Base-by-base conservation (phyloP, 2,113 vertebrate genomes). In the Dipodomys merriami region DNA sequence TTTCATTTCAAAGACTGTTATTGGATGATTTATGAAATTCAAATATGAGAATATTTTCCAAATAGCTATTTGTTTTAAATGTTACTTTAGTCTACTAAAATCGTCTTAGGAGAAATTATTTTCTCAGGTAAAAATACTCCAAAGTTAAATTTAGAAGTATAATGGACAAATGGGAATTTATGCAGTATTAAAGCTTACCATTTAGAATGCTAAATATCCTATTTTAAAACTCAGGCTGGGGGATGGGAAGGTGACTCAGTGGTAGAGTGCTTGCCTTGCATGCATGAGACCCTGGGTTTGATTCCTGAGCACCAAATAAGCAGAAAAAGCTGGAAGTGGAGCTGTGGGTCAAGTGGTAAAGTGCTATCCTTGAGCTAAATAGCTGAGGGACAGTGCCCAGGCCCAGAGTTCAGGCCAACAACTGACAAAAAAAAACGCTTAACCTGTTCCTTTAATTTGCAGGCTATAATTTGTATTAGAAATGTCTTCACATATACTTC, bases 21-120 rank as follows among this genome's bases (percentile, higher is more conserved):
- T 35, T 76, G 60, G 57, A 81, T 77, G 46, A 85, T 72, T 77
- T 92, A 29, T 80, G n/a, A 74, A 82, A 79, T 72, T 91, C 29
- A 88, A 93, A 74, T n/a, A 62, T 78, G 39, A 27, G 95, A 91
- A 80, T 83, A 88, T 65, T 90, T 95, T 71, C 30, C 86, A 78
- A 91, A 77, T 86, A 74, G 78, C 18, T 39, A 35, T 65, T 85
- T 88, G 19, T 84, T 33, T 93, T 88, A 73, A 92, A 83, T 74
- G 33, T 23, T 79, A 62, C 91, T 83, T 88, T 74, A 82, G 65
- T 86, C 19, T 93, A 15, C 29, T 84, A 67, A 81, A 90, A 86
- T 62, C 9, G 12, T 83, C 5, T 65, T 88, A n/a, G 30, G 9
- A 86, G 11, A 91, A 95, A 91, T 87, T 1, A 84, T 80, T 88